Conservation (phyloP, 2,797 vertebrate species). For the Sebastes kiyomatsui region DNA sequence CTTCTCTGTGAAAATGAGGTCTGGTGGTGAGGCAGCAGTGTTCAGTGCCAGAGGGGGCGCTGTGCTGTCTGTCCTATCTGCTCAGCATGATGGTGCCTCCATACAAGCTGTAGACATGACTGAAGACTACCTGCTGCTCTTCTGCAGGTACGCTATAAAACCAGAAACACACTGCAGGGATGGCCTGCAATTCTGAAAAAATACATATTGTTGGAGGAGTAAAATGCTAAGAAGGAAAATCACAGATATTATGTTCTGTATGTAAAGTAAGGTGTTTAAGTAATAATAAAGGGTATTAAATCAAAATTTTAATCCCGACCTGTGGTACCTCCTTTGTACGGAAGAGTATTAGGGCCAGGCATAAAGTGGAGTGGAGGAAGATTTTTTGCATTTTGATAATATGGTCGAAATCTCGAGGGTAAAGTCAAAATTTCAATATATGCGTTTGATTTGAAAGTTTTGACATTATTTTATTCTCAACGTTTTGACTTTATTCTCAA, state of each 20-base stretch:
- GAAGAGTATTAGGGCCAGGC: too few species aligned
- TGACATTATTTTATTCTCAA: not conserved
- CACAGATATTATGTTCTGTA: not conserved
- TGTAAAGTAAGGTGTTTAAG: not conserved
- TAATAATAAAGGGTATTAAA: not conserved
- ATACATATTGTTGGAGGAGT: not conserved
- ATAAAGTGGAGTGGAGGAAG: not conserved
- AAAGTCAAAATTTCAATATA: not conserved
- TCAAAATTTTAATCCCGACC: not conserved
- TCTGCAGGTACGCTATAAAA: constrained; percentile 71
- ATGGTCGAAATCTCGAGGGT: not conserved
- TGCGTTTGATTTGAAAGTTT: not conserved
- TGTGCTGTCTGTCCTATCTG: constrained; percentile 54
- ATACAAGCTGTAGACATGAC: constrained; percentile 76
- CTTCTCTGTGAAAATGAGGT: constrained; percentile 50
- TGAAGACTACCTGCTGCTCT: constrained; percentile 76
- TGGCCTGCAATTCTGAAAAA: not conserved
- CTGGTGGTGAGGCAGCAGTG: constrained; percentile 67
- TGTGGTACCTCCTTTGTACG: not conserved
- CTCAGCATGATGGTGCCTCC: constrained; percentile 53
- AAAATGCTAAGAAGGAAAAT: not conserved
- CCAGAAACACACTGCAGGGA: not conserved
- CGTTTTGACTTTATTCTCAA: not conserved
- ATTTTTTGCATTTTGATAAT: not conserved
- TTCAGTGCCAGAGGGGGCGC: constrained; percentile 66